Conservation (phyloP, 2,888 invertebrate species). For the Labia minor region DNA sequence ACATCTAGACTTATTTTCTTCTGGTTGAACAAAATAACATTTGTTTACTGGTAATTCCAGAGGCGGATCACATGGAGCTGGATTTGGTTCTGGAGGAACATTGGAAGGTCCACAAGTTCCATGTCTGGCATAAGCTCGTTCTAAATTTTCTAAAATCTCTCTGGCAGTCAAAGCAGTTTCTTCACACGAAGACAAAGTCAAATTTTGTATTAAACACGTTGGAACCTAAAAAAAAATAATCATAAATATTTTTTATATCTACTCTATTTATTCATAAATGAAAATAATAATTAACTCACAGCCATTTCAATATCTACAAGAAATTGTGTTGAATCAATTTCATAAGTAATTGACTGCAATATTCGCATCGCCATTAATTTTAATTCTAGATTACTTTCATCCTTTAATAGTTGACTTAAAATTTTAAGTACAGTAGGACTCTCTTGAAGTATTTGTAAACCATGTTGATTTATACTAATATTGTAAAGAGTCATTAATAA, state of each 20-base stretch:
- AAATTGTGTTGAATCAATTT: slow-evolving; percentile 23
- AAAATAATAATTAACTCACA: not conserved
- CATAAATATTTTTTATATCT: too few species aligned
- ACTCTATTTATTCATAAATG: too few species aligned
- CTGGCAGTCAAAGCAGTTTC: slow-evolving; percentile 21
- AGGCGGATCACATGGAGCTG: not conserved
- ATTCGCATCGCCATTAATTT: slow-evolving; percentile 28
- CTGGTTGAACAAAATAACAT: not conserved
- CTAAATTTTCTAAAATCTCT: slow-evolving; percentile 23
- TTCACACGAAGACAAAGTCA: slow-evolving; percentile 20
- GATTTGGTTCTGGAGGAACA: not conserved
- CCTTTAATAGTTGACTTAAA: slow-evolving; percentile 25
- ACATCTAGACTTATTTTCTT: not conserved
- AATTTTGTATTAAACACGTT: slow-evolving; percentile 18
- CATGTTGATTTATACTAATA: slow-evolving; percentile 35
- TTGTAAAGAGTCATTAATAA: slow-evolving; percentile 36
- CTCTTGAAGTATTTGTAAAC: slow-evolving; percentile 30
- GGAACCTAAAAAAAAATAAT: slow-evolving; percentile 21
- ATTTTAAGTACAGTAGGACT: slow-evolving; percentile 25
- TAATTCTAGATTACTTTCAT: slow-evolving; percentile 27
- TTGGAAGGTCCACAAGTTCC: not conserved
- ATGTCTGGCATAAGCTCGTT: slow-evolving; percentile 18
- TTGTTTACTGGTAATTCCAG: not conserved
- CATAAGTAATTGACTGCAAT: slow-evolving; percentile 29
- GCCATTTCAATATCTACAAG: not conserved